Evolutionary conservation across 1,140 invertebrate genomes (phyloP), one percentile per base, ranked within the genome.

Genomic region (Hydropsyche tenuis): DNA sequence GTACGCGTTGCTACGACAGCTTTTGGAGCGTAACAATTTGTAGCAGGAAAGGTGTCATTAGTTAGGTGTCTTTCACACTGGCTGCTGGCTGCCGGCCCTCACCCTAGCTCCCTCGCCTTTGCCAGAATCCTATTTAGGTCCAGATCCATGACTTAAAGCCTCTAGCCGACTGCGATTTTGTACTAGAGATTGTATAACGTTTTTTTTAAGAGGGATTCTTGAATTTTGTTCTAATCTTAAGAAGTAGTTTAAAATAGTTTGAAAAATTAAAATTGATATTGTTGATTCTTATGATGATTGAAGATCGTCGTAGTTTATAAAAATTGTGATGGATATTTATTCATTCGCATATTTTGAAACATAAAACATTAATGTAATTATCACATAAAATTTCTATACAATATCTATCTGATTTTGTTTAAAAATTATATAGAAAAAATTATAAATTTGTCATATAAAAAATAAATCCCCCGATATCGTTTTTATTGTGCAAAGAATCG

Each of bases 1-100:
- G 69, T 63, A 18, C 14, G 69, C 60, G 14, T 56, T 37, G 56
- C 20, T 72, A 46, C 53, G 53, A 72, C 60, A 72, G 53, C 69
- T 72, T 72, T 72, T 72, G 62, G 60, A 65, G 76, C 76, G 73
- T 76, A 75, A 78, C 79, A 79, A 80, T 80, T 80, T 79, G 79
- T 77, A 76, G 76, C 77, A 78, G 79, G 79, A 80, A 79, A 78
- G 76, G 76, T 77, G 76, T 79, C 79, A 80, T 80, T 80, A 80
- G 79, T 80, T 79, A 79, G 78, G 78, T 79, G 79, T 80, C 79
- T 76, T 75, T 76, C 77, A 78, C 79, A 80, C 79, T 79, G 78
- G 79, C 72, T 78, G 68, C 66, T 63, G 70, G 53, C 72, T 72
- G 60, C 62, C 30, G 27, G 30, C 53, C 30, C 53, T 45, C 53